Percentiles rank a stretch among this genome's conserved stretches.
Conservation (phyloP, 2,797 vertebrate genomes). For the Melanogrammus aeglefinus region DNA sequence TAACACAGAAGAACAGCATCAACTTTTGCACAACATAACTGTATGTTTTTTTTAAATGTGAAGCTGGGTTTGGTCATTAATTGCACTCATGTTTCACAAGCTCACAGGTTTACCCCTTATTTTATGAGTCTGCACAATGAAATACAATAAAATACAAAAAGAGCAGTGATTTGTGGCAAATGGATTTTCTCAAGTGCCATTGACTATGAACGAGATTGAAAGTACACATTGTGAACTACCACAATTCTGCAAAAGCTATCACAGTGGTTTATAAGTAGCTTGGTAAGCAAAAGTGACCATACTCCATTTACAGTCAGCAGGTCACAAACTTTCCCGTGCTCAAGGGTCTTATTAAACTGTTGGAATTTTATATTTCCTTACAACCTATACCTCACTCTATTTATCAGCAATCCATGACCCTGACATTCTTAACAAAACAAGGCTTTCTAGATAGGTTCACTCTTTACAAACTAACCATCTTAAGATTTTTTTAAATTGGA, state of each 20-base stretch:
- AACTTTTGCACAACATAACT: not conserved
- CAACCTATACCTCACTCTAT: not conserved
- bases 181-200: not conserved
- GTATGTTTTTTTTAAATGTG: not conserved
- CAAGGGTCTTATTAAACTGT: not conserved
- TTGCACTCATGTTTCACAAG: not conserved
- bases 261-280: not conserved
- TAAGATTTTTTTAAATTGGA: too few species aligned
- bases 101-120: not conserved
- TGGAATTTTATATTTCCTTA: not conserved
- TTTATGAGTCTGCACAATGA: not conserved
- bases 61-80: not conserved
- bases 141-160: not conserved
- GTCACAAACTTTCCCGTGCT: not conserved
- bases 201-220: not conserved
- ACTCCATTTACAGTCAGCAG: not conserved
- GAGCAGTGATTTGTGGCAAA: not conserved
- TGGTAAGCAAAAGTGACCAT: not conserved
- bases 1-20: not conserved
- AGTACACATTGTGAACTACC: not conserved
- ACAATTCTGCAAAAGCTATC: not conserved
- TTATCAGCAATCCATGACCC: not conserved
- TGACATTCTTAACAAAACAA: not conserved
- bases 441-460: not conserved
- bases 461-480: too few species aligned